A percentile compares a stretch with the other conserved stretches of the same genome.
Evolutionary conservation across 2,888 invertebrate genomes (phyloP).

Genomic region (Entomobrya multifasciata): DNA sequence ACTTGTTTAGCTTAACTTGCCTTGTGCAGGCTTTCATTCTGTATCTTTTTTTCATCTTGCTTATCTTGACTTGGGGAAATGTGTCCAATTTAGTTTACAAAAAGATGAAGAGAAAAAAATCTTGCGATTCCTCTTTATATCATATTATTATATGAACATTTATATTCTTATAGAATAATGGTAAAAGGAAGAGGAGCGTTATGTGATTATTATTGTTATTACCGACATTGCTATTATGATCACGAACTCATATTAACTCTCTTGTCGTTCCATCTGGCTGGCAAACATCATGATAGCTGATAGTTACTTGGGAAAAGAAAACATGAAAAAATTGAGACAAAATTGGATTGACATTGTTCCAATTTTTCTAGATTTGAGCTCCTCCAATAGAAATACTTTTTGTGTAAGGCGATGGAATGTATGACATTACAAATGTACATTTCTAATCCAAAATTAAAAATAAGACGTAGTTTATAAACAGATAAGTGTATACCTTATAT

Average conservation of each 20-base stretch:
- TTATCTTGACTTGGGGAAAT: background rate
- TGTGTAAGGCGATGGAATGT: too few species aligned
- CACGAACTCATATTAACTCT: conserved; percentile 59
- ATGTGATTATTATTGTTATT: conserved; percentile 63
- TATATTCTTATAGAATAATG: background rate
- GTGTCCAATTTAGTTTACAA: conserved; percentile 42
- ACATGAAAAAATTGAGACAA: conserved; percentile 51
- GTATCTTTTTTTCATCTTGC: background rate
- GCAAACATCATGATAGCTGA: too few species aligned
- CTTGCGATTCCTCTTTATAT: background rate
- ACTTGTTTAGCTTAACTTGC: background rate
- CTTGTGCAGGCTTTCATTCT: background rate
- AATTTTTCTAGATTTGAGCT: conserved; percentile 61
- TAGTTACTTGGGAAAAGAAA: conserved; percentile 10
- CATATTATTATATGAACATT: background rate
- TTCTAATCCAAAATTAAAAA: too few species aligned
- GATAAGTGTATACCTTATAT: too few species aligned
- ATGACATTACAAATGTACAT: too few species aligned
- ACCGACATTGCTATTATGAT: conserved; percentile 55
- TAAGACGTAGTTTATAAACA: too few species aligned
- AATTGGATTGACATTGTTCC: conserved; percentile 70
- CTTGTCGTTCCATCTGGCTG: conserved; percentile 51
- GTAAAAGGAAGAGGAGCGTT: conserved; percentile 23
- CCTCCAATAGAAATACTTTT: too few species aligned
- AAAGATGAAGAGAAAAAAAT: conserved; percentile 4